Conservation (phyloP, 2,888 invertebrate genomes). For the Drosophila buzzatii region DNA sequence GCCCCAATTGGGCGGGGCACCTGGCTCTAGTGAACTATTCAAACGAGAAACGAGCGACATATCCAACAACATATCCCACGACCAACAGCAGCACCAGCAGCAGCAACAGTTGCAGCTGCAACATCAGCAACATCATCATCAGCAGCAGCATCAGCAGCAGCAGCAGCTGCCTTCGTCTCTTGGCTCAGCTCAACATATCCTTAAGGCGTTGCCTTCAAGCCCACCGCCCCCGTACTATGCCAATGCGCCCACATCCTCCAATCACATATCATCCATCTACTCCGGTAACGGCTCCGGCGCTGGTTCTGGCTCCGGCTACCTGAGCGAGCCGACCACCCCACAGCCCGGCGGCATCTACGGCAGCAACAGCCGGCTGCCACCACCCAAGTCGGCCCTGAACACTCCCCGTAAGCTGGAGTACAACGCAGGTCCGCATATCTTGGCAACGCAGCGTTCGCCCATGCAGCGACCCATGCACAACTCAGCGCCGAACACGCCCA, state of each 20-base stretch:
- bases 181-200: conserved; percentile 68
- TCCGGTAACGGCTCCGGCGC: conserved; percentile 46
- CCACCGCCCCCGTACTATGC: conserved; percentile 53
- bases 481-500: conserved; percentile 74
- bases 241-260: conserved; percentile 44
- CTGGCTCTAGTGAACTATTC: conserved; percentile 54
- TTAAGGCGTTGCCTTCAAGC: conserved; percentile 59
- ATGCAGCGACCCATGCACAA: conserved; percentile 60
- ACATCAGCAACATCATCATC: conserved; percentile 39
- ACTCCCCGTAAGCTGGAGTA: conserved; percentile 89
- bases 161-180: conserved; percentile 25
- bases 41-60: conserved; percentile 87
- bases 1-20: conserved; percentile 86
- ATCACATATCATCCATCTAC: conserved; percentile 50
- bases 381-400: conserved; percentile 72
- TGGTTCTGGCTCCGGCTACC: conserved; percentile 52
- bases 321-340: conserved; percentile 74
- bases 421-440: conserved; percentile 77
- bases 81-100: conserved; percentile 34
- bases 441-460: conserved; percentile 83
- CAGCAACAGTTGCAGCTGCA: conserved; percentile 41
- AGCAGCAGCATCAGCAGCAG: conserved; percentile 24
- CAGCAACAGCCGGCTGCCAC: conserved; percentile 74
- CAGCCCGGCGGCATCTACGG: conserved; percentile 61
- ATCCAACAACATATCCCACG: conserved; percentile 78